These are phyloP conservation scores for Anas platyrhynchos DNA, from an alignment of 2,113 vertebrate species.

Conservation along the genomic window DNA sequence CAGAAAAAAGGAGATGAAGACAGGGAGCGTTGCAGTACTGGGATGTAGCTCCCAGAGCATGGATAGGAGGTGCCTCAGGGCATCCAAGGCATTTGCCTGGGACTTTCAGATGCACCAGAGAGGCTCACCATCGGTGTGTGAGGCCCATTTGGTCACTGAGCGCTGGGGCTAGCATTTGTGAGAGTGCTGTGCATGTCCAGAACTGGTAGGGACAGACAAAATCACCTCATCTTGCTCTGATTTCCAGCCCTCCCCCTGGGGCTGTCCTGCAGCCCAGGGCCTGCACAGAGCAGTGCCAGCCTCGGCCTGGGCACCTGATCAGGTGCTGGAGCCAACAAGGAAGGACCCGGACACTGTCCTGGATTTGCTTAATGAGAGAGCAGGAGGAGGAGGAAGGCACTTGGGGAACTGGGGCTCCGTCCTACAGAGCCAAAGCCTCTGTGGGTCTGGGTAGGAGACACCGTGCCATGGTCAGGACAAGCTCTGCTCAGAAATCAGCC, in stretches of 20 bases:
- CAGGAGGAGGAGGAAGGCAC: neutral
- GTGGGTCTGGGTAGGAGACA: slow-evolving; percentile 3
- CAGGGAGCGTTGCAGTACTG: neutral
- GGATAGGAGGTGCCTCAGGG: neutral
- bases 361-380: neutral
- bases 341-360: neutral
- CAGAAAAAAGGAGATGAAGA: neutral
- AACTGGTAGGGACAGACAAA: neutral
- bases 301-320: neutral
- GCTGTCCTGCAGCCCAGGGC: neutral
- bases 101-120: neutral
- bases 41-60: neutral
- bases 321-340: neutral
- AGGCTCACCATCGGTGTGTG: neutral
- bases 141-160: neutral
- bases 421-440: slow-evolving; percentile 29
- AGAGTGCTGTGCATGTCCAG: neutral
- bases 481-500: slow-evolving; percentile 6
- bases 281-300: neutral
- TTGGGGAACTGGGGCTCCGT: neutral
- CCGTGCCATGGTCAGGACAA: neutral
- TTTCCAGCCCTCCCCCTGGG: neutral
- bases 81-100: neutral
- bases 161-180: accelerated
- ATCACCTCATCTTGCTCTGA: neutral